These are phyloP conservation scores for Stichodactyla helianthus DNA, from an alignment of 64 coral and sea anemone species.

Conservation along the genomic window DNA sequence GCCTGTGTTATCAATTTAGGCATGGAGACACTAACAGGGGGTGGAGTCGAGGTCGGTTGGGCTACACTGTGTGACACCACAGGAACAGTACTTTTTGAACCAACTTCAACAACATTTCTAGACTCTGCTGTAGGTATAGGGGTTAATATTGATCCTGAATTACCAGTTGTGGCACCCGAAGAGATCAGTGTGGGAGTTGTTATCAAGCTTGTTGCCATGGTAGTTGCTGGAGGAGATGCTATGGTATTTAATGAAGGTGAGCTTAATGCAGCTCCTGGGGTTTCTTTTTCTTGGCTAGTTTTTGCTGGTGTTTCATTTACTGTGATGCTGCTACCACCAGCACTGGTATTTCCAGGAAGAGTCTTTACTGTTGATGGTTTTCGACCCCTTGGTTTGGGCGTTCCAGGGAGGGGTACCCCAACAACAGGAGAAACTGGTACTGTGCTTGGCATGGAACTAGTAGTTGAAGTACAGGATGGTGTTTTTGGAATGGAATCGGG, in stretches of 20 bases:
- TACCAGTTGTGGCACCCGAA: slow-evolving; percentile 1
- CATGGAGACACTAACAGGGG: slow-evolving; percentile 8
- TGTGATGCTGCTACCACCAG: neutral
- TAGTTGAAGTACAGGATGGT: neutral
- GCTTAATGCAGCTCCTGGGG: slow-evolving; percentile 9
- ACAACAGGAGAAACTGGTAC: neutral
- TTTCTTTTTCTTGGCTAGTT: neutral
- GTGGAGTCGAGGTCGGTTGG: slow-evolving; percentile 1
- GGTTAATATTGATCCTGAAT: neutral
- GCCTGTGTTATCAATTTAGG: slow-evolving; percentile 28
- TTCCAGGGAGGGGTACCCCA: slow-evolving; percentile 20
- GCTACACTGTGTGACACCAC: neutral
- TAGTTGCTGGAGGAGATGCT: slow-evolving; percentile 1
- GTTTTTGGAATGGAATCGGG: neutral
- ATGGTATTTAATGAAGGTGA: neutral
- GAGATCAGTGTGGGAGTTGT: slow-evolving; percentile 23
- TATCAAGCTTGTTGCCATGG: slow-evolving; percentile 28
- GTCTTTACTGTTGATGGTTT: slow-evolving; percentile 68
- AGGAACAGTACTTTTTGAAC: neutral
- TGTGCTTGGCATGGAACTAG: neutral
- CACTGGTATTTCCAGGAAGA: neutral
- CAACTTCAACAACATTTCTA: neutral
- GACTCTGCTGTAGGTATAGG: neutral
- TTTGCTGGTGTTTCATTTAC: neutral
- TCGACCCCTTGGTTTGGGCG: slow-evolving; percentile 73